Evolutionary conservation across 2,113 vertebrate genomes (phyloP).

Genomic region (Pterocles gutturalis): DNA sequence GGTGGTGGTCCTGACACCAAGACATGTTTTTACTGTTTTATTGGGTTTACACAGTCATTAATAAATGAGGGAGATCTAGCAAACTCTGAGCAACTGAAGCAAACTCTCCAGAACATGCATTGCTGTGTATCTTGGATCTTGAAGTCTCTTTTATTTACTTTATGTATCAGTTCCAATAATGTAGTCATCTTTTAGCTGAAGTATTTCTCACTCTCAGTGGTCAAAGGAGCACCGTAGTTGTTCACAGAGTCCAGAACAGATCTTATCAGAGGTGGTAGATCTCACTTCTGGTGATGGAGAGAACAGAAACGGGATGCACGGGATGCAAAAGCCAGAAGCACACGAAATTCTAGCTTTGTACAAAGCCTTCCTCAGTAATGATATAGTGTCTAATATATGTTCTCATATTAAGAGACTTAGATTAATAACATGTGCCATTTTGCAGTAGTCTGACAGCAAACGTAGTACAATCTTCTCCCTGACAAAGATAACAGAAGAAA

Average conservation of each 20-base stretch:
- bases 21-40: no score
- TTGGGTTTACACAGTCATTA: neutral
- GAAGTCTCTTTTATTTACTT: neutral
- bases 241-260: neutral
- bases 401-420: neutral
- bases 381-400: neutral
- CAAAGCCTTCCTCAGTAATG: neutral
- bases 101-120: neutral
- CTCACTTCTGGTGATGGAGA: neutral
- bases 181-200: neutral
- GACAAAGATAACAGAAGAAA: neutral
- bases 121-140: neutral
- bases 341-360: neutral
- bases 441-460: neutral
- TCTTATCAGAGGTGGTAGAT: neutral
- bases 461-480: neutral
- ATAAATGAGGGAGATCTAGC: neutral
- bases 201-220: neutral
- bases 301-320: rapidly evolving
- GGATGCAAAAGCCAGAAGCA: neutral
- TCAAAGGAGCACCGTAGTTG: neutral
- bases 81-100: neutral
- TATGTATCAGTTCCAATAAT: neutral
- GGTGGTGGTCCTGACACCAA: no score
- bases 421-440: neutral